Evolutionary conservation across 2,888 invertebrate genomes (phyloP).

Genomic region (Buathra laborator): DNA sequence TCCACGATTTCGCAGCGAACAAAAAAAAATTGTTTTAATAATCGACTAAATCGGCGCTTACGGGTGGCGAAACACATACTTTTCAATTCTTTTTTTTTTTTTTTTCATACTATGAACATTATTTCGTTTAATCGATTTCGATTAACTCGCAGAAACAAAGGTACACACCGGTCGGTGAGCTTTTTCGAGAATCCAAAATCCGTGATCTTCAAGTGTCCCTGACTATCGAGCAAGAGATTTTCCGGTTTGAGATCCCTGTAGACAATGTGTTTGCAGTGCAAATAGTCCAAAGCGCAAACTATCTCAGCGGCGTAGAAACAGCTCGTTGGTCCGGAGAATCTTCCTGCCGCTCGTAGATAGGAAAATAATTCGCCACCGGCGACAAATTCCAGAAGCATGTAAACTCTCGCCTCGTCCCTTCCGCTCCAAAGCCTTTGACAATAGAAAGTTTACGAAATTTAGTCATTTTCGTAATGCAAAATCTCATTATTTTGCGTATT

Average conservation of each 20-base stretch:
- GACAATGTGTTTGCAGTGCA: constrained; percentile 95
- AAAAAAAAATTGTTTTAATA: background rate
- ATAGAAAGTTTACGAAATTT: too few relatives aligned
- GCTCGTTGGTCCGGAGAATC: constrained; percentile 94
- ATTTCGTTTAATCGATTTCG: background rate
- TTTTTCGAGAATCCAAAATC: constrained; percentile 99
- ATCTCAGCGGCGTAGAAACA: constrained; percentile 98
- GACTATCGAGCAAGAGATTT: constrained; percentile 95
- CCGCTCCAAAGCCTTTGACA: constrained; percentile 94
- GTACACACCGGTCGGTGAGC: constrained; percentile 91
- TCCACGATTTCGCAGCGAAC: background rate
- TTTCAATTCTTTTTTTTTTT: too few relatives aligned
- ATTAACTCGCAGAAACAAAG: background rate
- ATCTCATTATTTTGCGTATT: too few relatives aligned
- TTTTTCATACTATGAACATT: too few relatives aligned
- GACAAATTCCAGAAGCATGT: constrained; percentile 99
- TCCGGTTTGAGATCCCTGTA: constrained; percentile 97
- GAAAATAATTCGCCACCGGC: constrained; percentile 99
- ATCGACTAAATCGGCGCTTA: background rate
- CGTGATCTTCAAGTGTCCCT: constrained; percentile 98
- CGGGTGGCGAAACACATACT: too few relatives aligned
- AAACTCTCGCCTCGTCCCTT: constrained; percentile 95
- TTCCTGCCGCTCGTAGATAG: constrained; percentile 96
- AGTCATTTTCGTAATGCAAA: too few relatives aligned
- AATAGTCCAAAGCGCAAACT: constrained; percentile 96